Evolutionary conservation across 1,140 invertebrate genomes (phyloP).

Genomic region (Drosophila repleta): DNA sequence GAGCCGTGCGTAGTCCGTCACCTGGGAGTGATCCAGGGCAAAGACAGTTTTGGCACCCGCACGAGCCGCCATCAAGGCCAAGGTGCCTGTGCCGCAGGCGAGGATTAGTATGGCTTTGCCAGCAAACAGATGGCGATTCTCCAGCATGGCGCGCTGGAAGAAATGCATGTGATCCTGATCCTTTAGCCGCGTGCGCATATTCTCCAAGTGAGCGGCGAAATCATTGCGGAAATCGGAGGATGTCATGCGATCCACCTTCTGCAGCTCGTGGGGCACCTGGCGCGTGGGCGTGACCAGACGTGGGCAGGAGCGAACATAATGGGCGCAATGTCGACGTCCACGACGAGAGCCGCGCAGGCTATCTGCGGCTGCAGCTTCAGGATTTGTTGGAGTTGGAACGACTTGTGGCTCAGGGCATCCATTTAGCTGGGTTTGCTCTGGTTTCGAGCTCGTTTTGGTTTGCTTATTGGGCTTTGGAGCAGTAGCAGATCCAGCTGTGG

Average conservation of each 20-base stretch:
- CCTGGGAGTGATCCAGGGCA: slow-evolving; percentile 98
- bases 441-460: too few relatives aligned
- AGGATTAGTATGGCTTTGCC: slow-evolving; percentile 97
- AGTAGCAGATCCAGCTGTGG: not conserved
- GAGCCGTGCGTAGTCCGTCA: slow-evolving; percentile 96
- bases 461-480: too few relatives aligned
- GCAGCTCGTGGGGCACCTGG: slow-evolving; percentile 41
- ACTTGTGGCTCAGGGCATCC: not conserved
- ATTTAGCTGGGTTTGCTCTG: too few relatives aligned
- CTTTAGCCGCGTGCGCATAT: slow-evolving; percentile 99
- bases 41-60: slow-evolving; percentile 97
- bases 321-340: not conserved
- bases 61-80: slow-evolving; percentile 99
- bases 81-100: slow-evolving; percentile 98
- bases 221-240: slow-evolving; percentile 61
- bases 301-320: not conserved
- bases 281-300: slow-evolving; percentile 26
- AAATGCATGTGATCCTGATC: slow-evolving; percentile 98
- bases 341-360: not conserved
- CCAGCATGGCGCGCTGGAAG: slow-evolving; percentile 97
- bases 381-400: not conserved
- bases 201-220: slow-evolving; percentile 96
- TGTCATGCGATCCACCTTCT: slow-evolving; percentile 54
- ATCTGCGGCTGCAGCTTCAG: too few relatives aligned
- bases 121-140: slow-evolving; percentile 97